These are phyloP conservation scores for Spilarctia lutea DNA, from an alignment of 2,888 invertebrate species.

Conservation along the genomic window DNA sequence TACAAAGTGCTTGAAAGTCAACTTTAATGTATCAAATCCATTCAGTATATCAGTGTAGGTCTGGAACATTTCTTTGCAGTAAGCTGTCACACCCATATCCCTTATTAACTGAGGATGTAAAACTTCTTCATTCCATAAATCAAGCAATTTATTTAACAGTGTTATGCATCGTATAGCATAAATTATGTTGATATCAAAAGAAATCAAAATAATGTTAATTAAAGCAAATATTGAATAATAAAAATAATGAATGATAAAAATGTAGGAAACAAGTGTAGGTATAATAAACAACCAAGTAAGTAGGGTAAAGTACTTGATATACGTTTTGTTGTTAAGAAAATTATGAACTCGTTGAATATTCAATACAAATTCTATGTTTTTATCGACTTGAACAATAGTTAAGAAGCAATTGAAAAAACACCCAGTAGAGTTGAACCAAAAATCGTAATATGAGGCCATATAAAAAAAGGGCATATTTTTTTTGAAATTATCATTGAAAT, in stretches of 20 bases:
- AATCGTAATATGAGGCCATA: neutral
- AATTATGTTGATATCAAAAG: constrained; percentile 24
- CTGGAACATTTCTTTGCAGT: constrained; percentile 15
- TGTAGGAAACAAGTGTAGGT: neutral
- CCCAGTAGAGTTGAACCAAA: neutral
- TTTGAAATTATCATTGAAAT: neutral
- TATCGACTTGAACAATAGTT: constrained; percentile 4
- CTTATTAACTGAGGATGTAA: neutral
- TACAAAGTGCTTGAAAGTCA: constrained; percentile 19
- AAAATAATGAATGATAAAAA: neutral
- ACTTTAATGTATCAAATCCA: constrained; percentile 15
- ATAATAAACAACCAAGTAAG: constrained; percentile 20
- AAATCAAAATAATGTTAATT: neutral
- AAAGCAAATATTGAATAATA: neutral
- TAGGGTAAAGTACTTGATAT: neutral
- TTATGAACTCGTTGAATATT: constrained; percentile 25
- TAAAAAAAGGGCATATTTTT: neutral
- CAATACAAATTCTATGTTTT: constrained; percentile 20
- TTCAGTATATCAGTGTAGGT: constrained; percentile 6
- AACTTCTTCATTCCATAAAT: constrained; percentile 21
- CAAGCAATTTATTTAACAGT: constrained; percentile 22
- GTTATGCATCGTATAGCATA: constrained; percentile 4
- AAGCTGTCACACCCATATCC: neutral
- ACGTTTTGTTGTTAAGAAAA: constrained; percentile 12
- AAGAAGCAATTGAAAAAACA: constrained; percentile 12